Base-by-base conservation (phyloP, 2,113 vertebrate genomes). In the Hemiprocne comata region DNA sequence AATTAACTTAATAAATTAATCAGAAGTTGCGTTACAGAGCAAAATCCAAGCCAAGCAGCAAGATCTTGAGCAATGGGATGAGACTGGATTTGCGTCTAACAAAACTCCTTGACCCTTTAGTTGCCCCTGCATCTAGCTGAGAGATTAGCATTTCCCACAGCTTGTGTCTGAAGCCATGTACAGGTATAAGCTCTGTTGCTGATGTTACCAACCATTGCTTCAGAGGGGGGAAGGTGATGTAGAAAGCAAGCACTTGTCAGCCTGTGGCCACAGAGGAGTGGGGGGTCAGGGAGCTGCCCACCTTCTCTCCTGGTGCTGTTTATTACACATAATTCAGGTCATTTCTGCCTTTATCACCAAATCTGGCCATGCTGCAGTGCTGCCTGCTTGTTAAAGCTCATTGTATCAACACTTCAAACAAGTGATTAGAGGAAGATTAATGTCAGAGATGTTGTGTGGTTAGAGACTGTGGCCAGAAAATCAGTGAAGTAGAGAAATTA, bases 1-100 rank as follows among this genome's bases (percentile, higher is more conserved):
- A 91, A 87, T 83, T 93, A 89, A 50, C 54, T 83, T 28, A 87
- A 70, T 87, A 83, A 85, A 91, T 85, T 62, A 83, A 87, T 85
- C 62, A 83, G 67, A 70, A 82, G 11, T 70, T 82, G 44, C 1
- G 1, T 34, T 44, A 46, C 28, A 34, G 46, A 70, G 36, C 33
- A 83, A 91, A 85, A 55, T 70, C 38, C 33, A 85, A 90, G 71
- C 51, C 11, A 11, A 77, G 16, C 10, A 7, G 29, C 29, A 74
- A 54, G 34, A 36, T 66, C 88, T 88, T 80, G 54, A 90, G 69
- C 67, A 80, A 10, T n/a, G 21, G 31, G 46, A 57, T 79, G 67
- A 73, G 25, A 16, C 11, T 70, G 50, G 20, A 46, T 93, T 87
- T 93, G 11, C 24, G 48, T 79, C 76, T 83, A 77, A n/a, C 17